phyloP scores from a whole-genome alignment of 2,797 vertebrate species.

The Spinus olivaceus region DNA sequence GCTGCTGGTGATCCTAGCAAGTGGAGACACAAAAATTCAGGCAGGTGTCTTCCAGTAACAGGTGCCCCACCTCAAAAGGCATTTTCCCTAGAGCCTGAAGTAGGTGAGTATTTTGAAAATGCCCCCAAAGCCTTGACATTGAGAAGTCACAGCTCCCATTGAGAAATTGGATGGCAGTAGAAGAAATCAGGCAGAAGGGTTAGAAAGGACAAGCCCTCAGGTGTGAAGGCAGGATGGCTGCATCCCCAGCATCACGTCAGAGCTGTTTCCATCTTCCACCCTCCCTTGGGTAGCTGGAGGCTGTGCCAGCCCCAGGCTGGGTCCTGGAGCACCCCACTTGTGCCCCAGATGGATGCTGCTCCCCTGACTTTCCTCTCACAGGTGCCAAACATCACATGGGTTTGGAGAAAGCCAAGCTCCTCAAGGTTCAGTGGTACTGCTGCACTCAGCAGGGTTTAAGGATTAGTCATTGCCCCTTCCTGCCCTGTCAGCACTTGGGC shows the following conservation, averaged over 20 bases:
- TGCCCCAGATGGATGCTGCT: not conserved
- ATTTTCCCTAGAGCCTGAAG: not conserved
- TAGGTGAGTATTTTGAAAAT: not conserved
- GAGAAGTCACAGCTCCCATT: not conserved
- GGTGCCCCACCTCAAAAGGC: not conserved
- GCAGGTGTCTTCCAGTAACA: not conserved
- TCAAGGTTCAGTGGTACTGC: not conserved
- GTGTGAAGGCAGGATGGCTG: rapidly evolving
- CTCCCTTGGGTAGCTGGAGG: not conserved
- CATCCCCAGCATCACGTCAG: rapidly evolving
- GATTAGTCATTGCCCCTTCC: conserved; percentile 19
- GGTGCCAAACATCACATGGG: rapidly evolving
- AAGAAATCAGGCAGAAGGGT: not conserved
- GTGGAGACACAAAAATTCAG: not conserved
- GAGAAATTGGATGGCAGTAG: not conserved
- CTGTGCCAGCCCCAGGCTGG: not conserved
- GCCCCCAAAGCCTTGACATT: not conserved
- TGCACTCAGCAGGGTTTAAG: conserved; percentile 20
- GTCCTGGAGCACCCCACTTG: rapidly evolving
- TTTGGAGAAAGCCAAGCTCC: not conserved
- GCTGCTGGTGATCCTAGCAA: not conserved
- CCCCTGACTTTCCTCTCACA: not conserved
- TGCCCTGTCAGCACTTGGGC: not conserved
- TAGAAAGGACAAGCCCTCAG: not conserved
- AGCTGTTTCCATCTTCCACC: not conserved